Evolutionary conservation across 2,113 vertebrate genomes (phyloP).

Genomic region (Pedetes capensis): DNA sequence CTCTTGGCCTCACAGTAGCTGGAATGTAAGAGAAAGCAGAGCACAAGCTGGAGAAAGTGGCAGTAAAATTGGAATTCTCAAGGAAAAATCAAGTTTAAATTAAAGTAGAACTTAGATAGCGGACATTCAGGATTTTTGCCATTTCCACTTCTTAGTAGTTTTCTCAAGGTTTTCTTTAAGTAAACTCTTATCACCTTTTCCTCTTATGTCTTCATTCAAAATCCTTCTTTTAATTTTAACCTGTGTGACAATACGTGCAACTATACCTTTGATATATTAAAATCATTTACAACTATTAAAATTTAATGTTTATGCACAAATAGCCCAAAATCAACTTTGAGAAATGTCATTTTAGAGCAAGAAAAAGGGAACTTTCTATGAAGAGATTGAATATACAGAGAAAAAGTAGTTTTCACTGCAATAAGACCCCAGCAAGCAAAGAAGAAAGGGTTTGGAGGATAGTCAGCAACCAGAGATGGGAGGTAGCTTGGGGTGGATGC

Average conservation of each 20-base stretch:
- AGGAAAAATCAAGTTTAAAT: background rate
- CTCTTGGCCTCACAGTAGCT: background rate
- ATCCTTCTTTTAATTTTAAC: slow-evolving; percentile 1
- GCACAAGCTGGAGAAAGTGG: background rate
- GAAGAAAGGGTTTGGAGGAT: background rate
- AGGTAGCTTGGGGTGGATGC: background rate
- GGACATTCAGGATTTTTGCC: background rate
- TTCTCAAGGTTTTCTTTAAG: background rate
- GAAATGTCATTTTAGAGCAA: slow-evolving; percentile 9
- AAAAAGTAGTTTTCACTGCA: background rate
- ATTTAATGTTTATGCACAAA: background rate
- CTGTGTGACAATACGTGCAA: background rate
- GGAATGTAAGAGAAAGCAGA: background rate
- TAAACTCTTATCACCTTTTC: background rate
- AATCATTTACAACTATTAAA: background rate
- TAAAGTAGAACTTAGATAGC: background rate
- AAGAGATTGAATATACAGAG: background rate
- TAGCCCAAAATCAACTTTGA: background rate
- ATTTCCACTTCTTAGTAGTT: background rate
- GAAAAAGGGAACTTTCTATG: background rate
- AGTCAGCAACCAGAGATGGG: background rate
- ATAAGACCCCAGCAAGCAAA: background rate
- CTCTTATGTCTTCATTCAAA: background rate
- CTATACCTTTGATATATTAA: background rate
- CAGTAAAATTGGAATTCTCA: background rate